phyloP scores from a whole-genome alignment of 2,888 invertebrate genomes.

The Junonia oenone region DNA sequence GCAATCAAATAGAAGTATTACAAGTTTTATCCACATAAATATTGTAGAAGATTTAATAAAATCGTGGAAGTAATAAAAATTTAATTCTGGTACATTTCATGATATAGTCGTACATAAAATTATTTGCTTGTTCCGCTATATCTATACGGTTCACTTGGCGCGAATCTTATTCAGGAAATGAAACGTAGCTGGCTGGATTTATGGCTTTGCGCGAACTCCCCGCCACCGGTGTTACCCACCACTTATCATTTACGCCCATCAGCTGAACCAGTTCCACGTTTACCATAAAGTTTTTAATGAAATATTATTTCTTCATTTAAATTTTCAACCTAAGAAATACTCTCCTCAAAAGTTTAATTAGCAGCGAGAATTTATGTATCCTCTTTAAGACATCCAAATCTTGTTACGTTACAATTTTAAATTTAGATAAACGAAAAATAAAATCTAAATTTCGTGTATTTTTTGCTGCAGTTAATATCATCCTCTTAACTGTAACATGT shows the following conservation, averaged over 20 bases:
- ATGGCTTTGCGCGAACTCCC: constrained; percentile 53
- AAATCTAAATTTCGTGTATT: constrained; percentile 7
- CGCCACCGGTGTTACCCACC: constrained; percentile 56
- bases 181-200: constrained; percentile 65
- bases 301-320: constrained; percentile 18
- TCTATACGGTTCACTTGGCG: constrained; percentile 42
- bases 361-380: background rate
- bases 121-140: constrained; percentile 21
- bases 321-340: background rate
- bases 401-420: background rate
- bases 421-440: constrained; percentile 1
- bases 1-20: no score
- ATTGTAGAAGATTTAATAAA: background rate
- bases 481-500: constrained; percentile 28
- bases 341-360: background rate
- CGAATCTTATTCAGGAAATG: constrained; percentile 73
- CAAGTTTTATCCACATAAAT: no score
- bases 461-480: background rate
- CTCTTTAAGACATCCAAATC: background rate
- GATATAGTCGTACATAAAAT: background rate
- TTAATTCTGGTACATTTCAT: background rate
- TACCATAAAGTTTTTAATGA: constrained; percentile 31
- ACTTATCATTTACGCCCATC: constrained; percentile 71
- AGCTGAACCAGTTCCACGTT: constrained; percentile 29
- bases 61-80: background rate